Conservation (phyloP, 2,888 invertebrate genomes). For the Branchipolynoe longqiensis region DNA sequence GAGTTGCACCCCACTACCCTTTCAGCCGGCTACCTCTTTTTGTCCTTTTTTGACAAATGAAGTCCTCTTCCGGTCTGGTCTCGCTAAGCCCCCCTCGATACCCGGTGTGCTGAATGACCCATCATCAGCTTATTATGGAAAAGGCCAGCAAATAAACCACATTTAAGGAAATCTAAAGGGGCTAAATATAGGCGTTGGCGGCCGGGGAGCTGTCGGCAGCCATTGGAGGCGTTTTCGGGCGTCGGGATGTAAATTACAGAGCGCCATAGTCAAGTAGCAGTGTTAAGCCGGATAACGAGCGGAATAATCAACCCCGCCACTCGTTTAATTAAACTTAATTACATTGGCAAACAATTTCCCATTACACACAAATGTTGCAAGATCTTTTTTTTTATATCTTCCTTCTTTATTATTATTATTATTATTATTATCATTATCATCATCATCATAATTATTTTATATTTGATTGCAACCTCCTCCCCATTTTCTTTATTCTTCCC, state of each 20-base stretch:
- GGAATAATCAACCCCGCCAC: conserved; percentile 1
- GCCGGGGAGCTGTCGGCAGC: neutral
- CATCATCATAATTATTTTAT: no score
- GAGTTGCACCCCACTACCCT: neutral
- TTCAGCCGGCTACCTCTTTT: conserved; percentile 29
- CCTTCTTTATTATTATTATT: no score
- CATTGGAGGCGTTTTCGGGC: neutral
- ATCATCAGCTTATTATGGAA: conserved; percentile 1
- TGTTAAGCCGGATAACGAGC: conserved; percentile 12
- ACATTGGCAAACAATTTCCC: conserved; percentile 51
- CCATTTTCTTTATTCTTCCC: neutral
- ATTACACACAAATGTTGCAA: conserved; percentile 34
- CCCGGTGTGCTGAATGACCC: conserved; percentile 7
- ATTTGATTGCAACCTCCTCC: neutral
- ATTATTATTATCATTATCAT: no score
- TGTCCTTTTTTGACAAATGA: conserved; percentile 29
- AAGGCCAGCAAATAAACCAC: conserved; percentile 24
- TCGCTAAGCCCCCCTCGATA: neutral
- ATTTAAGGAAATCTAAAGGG: neutral
- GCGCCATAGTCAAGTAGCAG: neutral
- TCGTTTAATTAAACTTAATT: conserved; percentile 42
- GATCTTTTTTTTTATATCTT: conserved; percentile 24
- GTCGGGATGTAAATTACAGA: conserved; percentile 27
- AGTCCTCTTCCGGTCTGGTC: conserved; percentile 35
- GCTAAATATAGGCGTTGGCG: neutral